Conservation (phyloP, 2,888 invertebrate genomes). For the Eupithecia dodoneata region DNA sequence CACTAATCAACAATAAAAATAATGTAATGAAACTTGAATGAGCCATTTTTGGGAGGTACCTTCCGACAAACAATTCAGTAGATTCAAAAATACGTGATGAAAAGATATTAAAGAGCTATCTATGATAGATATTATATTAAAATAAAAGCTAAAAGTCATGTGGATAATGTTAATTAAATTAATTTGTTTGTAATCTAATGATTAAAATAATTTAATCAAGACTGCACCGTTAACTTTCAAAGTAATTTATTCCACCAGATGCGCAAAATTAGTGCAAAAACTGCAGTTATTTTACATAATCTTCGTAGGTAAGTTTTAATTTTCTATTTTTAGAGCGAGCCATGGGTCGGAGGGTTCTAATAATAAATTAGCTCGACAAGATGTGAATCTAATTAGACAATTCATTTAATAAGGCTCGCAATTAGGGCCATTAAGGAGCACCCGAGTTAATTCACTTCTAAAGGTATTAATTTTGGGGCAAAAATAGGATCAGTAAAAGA, state of each 20-base stretch:
- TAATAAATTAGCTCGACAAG: constrained; percentile 21
- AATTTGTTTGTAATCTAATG: no score
- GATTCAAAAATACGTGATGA: no score
- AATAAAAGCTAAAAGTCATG: no score
- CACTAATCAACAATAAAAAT: no score
- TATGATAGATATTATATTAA: no score
- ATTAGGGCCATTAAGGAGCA: constrained; percentile 30
- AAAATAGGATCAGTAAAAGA: constrained; percentile 15
- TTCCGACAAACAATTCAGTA: no score
- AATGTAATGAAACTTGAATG: no score
- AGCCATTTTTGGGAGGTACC: no score
- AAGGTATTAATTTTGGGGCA: constrained; percentile 3
- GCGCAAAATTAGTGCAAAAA: neutral
- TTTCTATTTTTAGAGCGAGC: neutral
- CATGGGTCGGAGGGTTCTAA: neutral
- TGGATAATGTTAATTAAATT: neutral
- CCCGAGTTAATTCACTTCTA: constrained; percentile 9
- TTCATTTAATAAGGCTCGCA: constrained; percentile 27
- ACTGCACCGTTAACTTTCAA: neutral
- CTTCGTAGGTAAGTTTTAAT: neutral
- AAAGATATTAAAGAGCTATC: no score
- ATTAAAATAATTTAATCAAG: neutral
- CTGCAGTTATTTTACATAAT: neutral
- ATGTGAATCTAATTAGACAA: constrained; percentile 26
- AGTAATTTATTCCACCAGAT: neutral